phyloP scores from a whole-genome alignment of 2,113 vertebrate species.

The Tupaia tana region DNA sequence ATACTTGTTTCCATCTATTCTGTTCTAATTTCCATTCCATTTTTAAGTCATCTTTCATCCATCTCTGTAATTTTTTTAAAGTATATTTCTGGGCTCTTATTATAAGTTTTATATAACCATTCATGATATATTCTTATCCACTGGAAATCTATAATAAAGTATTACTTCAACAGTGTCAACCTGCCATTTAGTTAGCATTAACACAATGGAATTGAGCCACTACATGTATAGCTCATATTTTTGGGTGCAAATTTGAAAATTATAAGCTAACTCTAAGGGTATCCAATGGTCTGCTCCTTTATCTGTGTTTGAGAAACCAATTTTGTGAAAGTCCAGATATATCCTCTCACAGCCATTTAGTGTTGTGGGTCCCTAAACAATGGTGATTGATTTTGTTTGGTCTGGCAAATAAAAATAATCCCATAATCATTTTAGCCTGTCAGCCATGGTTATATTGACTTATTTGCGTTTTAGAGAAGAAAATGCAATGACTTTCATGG shows the following conservation, averaged over 20 bases:
- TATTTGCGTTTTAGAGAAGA: slow-evolving; percentile 72
- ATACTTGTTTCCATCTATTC: not conserved
- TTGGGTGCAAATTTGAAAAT: slow-evolving; percentile 68
- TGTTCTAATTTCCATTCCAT: not conserved
- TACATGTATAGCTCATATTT: slow-evolving; percentile 37
- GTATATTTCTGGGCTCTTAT: slow-evolving; percentile 9
- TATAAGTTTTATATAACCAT: slow-evolving; percentile 34
- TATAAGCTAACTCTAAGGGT: not conserved
- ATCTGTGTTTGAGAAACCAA: not conserved
- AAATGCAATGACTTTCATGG: slow-evolving; percentile 68
- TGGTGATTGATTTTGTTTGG: slow-evolving; percentile 85
- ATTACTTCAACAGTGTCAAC: not conserved
- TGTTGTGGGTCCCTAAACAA: slow-evolving; percentile 75
- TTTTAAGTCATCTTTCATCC: not conserved
- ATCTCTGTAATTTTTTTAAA: not conserved
- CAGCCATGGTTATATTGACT: slow-evolving; percentile 73
- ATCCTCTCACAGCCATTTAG: slow-evolving; percentile 71
- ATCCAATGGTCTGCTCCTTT: not conserved
- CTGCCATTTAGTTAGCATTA: slow-evolving; percentile 64
- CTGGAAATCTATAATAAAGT: slow-evolving; percentile 5
- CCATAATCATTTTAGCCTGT: slow-evolving; percentile 79
- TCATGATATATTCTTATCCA: not conserved
- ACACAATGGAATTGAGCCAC: not conserved
- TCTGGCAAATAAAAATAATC: slow-evolving; percentile 84
- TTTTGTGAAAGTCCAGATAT: slow-evolving; percentile 64